Conservation (phyloP, 2,797 vertebrate genomes). For the Arremon aurantiirostris region DNA sequence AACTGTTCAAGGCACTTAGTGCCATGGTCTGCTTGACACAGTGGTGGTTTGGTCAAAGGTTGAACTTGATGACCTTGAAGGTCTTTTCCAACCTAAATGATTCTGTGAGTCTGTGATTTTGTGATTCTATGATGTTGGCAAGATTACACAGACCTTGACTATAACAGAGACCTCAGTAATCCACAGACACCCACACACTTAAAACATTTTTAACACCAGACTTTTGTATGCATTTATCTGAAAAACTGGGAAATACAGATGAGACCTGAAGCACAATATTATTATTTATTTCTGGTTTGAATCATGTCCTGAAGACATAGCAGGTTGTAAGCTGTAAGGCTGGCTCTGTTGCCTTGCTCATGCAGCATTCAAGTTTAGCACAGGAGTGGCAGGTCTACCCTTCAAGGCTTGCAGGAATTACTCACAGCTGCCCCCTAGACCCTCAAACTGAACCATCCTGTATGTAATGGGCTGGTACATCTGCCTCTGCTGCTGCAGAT, state of each 20-base stretch:
- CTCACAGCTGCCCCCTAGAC: neutral
- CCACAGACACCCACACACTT: neutral
- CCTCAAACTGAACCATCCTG: neutral
- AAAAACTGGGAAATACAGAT: neutral
- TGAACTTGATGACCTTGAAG: neutral
- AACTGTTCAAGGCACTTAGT: neutral
- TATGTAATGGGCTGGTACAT: neutral
- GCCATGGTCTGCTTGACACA: neutral
- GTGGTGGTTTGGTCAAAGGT: neutral
- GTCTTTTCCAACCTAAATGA: neutral
- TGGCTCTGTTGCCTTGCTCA: neutral
- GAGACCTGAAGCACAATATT: neutral
- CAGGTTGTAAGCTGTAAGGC: neutral
- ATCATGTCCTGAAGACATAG: neutral
- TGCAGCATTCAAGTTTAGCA: neutral
- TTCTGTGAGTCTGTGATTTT: neutral
- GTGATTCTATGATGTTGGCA: neutral
- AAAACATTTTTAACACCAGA: neutral
- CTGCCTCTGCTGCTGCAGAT: neutral
- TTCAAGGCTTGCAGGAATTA: neutral
- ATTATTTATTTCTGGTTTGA: neutral
- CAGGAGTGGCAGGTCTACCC: neutral
- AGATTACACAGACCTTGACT: neutral
- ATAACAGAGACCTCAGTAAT: neutral
- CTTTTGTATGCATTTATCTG: accelerated